Evolutionary conservation across 2,797 vertebrate species (phyloP).

Genomic region (Buceros bicornis): DNA sequence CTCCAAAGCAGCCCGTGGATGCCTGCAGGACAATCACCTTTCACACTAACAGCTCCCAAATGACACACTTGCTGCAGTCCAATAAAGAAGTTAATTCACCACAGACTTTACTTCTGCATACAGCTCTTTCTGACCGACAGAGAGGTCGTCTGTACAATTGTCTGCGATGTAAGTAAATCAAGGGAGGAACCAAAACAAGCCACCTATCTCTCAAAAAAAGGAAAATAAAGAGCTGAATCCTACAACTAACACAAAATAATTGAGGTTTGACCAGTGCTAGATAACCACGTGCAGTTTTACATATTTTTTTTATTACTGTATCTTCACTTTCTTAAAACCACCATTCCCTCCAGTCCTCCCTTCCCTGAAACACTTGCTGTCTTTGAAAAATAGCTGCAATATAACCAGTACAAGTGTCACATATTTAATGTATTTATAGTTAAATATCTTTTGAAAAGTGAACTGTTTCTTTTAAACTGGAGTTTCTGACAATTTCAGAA

Average conservation of each 20-base stretch:
- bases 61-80: neutral
- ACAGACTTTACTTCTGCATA: neutral
- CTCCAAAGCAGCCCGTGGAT: neutral
- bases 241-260: neutral
- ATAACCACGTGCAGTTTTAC: neutral
- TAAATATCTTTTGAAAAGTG: neutral
- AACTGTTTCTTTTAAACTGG: neutral
- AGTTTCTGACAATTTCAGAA: neutral
- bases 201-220: neutral
- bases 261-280: neutral
- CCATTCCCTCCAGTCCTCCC: neutral
- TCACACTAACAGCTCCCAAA: conserved; percentile 31
- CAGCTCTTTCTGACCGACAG: neutral
- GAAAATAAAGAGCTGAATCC: neutral
- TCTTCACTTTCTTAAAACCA: neutral
- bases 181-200: neutral
- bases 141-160: neutral
- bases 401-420: neutral
- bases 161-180: neutral
- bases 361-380: neutral
- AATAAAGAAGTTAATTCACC: neutral
- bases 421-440: neutral
- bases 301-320: neutral
- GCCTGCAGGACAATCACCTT: conserved; percentile 28
- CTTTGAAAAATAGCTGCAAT: neutral